phyloP scores from a whole-genome alignment of 1,140 invertebrate species.

The Nymphalis io region DNA sequence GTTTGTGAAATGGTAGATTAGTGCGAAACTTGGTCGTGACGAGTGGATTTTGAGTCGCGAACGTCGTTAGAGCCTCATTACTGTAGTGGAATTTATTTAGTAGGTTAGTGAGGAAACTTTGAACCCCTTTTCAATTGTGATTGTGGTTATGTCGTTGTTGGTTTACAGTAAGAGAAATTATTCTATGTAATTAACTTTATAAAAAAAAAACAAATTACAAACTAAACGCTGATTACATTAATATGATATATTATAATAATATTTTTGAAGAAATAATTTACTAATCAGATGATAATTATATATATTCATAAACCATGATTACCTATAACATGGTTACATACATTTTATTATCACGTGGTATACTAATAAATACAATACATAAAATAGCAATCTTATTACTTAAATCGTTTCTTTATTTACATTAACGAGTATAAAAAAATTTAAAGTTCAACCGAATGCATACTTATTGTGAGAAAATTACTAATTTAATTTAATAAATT shows the following conservation, averaged over 20 bases:
- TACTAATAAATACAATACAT: conserved; percentile 15
- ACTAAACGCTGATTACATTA: too few relatives aligned
- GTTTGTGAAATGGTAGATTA: conserved; percentile 40
- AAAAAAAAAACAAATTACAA: neutral
- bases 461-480: conserved; percentile 20
- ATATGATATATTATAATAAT: neutral
- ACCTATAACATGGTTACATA: neutral
- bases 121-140: conserved; percentile 8
- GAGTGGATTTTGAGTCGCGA: conserved; percentile 36
- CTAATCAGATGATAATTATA: neutral
- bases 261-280: too few relatives aligned
- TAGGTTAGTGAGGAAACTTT: conserved; percentile 33
- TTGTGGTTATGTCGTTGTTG: conserved; percentile 9
- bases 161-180: conserved; percentile 11
- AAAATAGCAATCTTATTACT: conserved; percentile 25
- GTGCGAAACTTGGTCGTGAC: conserved; percentile 39
- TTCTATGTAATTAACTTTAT: neutral
- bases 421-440: conserved; percentile 11
- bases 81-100: conserved; percentile 28
- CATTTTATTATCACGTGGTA: conserved; percentile 24
- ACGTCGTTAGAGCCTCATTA: conserved; percentile 33
- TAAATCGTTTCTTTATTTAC: conserved; percentile 23
- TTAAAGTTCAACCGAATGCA: conserved; percentile 11
- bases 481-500: conserved; percentile 9
- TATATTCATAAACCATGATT: neutral